phyloP scores from a whole-genome alignment of 37 sponge, comb jelly and placozoan genomes.

The Eunapius fragilis region DNA sequence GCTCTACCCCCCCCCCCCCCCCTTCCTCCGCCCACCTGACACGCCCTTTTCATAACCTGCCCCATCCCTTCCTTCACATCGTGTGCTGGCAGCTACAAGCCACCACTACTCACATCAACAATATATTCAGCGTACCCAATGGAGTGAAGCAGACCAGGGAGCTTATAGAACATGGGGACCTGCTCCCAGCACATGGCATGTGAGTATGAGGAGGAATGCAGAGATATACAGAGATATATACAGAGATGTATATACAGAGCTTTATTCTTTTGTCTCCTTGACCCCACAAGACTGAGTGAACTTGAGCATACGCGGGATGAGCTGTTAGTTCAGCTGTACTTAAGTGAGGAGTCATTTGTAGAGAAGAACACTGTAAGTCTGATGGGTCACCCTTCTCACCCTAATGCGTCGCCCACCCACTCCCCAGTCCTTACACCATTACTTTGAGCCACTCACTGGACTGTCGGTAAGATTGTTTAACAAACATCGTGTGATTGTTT shows the following conservation, averaged over 20 bases:
- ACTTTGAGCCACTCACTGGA: conserved; percentile 72
- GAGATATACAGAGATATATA: too few species aligned
- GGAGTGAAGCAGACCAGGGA: conserved; percentile 55
- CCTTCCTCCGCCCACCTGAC: not conserved
- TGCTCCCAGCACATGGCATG: conserved; percentile 77
- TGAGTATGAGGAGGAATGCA: conserved; percentile 23
- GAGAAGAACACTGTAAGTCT: conserved; percentile 84
- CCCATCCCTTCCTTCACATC: not conserved
- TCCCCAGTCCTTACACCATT: conserved; percentile 76
- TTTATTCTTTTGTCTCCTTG: too few species aligned
- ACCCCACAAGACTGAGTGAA: conserved; percentile 71
- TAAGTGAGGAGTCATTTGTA: conserved; percentile 73
- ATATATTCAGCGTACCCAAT: conserved; percentile 81
- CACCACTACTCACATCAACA: conserved; percentile 74
- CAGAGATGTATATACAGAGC: too few species aligned
- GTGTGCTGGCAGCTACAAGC: conserved; percentile 60
- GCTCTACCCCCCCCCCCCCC: too few species aligned
- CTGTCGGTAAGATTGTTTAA: conserved; percentile 56
- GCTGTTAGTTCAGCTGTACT: conserved; percentile 84
- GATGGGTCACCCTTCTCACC: not conserved
- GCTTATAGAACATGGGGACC: conserved; percentile 46
- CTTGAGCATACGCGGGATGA: conserved; percentile 91
- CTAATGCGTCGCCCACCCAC: too few species aligned
- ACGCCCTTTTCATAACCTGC: not conserved
- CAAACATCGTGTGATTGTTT: too few species aligned